Percentiles rank a stretch among this genome's conserved stretches.
These are phyloP conservation scores for Gobionotothen gibberifrons DNA, from an alignment of 2,797 vertebrate genomes.

Conservation along the genomic window DNA sequence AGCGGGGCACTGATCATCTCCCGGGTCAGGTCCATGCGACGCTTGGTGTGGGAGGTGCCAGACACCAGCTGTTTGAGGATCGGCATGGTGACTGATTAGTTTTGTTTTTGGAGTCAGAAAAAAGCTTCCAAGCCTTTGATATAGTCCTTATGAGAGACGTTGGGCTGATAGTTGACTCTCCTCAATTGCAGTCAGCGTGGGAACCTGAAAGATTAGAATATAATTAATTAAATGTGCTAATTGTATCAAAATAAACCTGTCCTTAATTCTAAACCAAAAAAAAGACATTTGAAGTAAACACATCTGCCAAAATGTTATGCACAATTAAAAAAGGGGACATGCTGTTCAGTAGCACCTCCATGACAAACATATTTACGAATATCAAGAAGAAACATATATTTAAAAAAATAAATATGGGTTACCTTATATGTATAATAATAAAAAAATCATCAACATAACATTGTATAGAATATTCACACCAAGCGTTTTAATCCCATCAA, in stretches of 20 bases:
- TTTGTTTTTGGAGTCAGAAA: background rate
- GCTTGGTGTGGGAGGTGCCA: conserved; percentile 91
- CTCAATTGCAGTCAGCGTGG: conserved; percentile 55
- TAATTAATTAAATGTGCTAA: background rate
- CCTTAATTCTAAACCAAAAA: background rate
- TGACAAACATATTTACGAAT: background rate
- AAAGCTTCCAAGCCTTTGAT: conserved; percentile 12
- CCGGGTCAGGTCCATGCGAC: conserved; percentile 93
- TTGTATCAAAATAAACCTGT: background rate
- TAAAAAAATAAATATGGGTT: conserved; percentile 1
- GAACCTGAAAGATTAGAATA: conserved; percentile 46
- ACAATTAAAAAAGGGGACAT: background rate
- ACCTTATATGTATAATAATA: background rate
- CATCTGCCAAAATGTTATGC: background rate
- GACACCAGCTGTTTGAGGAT: conserved; percentile 96
- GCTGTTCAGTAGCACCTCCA: background rate
- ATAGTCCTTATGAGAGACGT: conserved; percentile 10
- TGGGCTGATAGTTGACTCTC: conserved; percentile 18
- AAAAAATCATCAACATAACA: background rate
- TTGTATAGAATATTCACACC: background rate
- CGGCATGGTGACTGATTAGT: conserved; percentile 83
- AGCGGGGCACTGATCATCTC: conserved; percentile 99
- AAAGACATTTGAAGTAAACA: background rate
- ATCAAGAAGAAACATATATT: conserved; percentile 14
- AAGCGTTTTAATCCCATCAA: conserved; percentile 13